These are phyloP conservation scores for Lasius platythorax DNA, from an alignment of 2,888 invertebrate genomes.

Conservation along the genomic window DNA sequence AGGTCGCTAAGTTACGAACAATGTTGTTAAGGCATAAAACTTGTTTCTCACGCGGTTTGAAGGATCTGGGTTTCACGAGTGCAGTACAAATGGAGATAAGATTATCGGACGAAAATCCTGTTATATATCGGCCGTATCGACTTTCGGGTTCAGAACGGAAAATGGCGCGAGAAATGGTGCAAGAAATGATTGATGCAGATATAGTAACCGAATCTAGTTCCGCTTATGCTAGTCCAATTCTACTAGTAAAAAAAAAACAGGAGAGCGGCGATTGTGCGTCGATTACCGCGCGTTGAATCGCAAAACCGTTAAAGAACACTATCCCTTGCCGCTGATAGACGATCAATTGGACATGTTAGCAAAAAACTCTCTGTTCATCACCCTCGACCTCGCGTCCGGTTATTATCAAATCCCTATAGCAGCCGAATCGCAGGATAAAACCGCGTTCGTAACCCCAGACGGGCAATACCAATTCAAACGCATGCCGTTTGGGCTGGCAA, in stretches of 20 bases:
- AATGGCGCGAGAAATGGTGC: constrained; percentile 5
- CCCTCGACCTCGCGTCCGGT: background rate
- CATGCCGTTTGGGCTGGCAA: too few relatives aligned
- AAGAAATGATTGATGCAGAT: constrained; percentile 26
- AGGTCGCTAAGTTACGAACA: background rate
- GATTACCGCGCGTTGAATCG: constrained; percentile 44
- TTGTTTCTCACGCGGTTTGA: background rate
- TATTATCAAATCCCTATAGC: too few relatives aligned
- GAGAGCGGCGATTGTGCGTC: constrained; percentile 18
- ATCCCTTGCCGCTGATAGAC: constrained; percentile 21
- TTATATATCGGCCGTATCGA: constrained; percentile 37
- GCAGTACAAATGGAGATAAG: background rate
- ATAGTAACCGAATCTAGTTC: constrained; percentile 44
- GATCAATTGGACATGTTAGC: constrained; percentile 38
- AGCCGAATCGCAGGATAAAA: too few relatives aligned
- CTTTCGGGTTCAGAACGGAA: constrained; percentile 30
- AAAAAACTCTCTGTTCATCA: background rate
- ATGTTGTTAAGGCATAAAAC: background rate
- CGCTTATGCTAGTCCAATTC: constrained; percentile 44
- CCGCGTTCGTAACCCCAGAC: too few relatives aligned
- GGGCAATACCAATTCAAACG: too few relatives aligned
- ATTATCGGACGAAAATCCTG: background rate
- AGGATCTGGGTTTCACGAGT: background rate
- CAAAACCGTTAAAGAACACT: constrained; percentile 27
- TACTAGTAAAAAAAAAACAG: constrained; percentile 39